phyloP scores from a whole-genome alignment of 2,113 vertebrate genomes.

The Cranoglanis bouderius region DNA sequence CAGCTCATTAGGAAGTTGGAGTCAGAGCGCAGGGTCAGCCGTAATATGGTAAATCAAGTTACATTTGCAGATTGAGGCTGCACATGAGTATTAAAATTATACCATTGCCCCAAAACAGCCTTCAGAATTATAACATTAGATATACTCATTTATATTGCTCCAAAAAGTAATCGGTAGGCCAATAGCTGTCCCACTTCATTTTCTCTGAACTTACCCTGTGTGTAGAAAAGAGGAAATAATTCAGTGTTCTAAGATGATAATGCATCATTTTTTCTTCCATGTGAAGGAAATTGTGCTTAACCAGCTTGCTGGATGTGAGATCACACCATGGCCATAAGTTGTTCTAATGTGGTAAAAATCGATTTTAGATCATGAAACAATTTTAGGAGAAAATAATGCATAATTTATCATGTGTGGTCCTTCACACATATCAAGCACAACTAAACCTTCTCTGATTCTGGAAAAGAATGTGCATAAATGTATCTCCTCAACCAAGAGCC shows the following conservation, averaged over 20 bases:
- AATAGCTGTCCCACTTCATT: neutral
- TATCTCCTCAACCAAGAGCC: neutral
- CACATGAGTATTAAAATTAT: no score
- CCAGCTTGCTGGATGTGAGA: neutral
- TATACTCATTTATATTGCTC: neutral
- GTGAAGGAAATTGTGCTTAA: neutral
- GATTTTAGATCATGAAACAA: neutral
- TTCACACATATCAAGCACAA: neutral
- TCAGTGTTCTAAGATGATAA: neutral
- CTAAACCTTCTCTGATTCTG: neutral
- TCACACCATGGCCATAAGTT: neutral
- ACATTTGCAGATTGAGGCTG: no score
- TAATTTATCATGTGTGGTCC: neutral
- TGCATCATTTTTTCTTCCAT: neutral
- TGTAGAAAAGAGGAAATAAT: neutral
- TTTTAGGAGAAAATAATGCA: neutral
- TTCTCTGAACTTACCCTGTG: neutral
- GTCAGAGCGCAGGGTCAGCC: no score
- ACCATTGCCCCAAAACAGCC: neutral
- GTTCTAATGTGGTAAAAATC: neutral
- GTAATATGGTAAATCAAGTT: no score
- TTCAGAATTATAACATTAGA: neutral
- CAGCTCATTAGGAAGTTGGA: neutral
- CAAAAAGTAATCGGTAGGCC: neutral
- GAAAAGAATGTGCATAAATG: neutral